Percentiles rank a stretch among this genome's conserved stretches.
These are phyloP conservation scores for Hormiphora californensis DNA, from an alignment of 37 sponge, comb jelly and placozoan species.

Conservation along the genomic window DNA sequence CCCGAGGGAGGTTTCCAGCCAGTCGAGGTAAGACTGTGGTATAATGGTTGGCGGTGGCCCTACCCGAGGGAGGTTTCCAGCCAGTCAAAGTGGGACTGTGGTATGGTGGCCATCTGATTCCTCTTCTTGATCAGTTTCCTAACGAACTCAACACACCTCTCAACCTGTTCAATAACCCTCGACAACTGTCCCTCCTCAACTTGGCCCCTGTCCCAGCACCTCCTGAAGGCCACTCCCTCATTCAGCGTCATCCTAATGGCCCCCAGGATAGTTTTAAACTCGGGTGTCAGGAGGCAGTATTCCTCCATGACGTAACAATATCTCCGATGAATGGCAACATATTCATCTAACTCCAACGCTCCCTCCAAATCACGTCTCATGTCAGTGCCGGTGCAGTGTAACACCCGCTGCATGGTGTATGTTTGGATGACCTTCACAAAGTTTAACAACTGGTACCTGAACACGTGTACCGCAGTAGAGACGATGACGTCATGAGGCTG, in stretches of 20 bases:
- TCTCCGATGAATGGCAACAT: constrained; percentile 14
- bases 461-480: neutral
- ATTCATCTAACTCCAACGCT: constrained; percentile 11
- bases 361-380: constrained; percentile 26
- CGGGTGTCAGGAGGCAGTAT: constrained; percentile 25
- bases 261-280: neutral
- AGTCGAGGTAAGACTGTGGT: constrained; percentile 20
- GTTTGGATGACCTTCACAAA: constrained; percentile 45
- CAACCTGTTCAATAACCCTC: neutral
- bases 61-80: constrained; percentile 19
- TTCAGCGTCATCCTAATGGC: neutral
- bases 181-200: neutral
- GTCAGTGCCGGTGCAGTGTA: constrained; percentile 30
- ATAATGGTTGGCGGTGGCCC: too few species aligned
- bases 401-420: constrained; percentile 50
- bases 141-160: constrained; percentile 21
- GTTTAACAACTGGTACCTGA: constrained; percentile 43
- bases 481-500: too few species aligned
- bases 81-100: constrained; percentile 45
- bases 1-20: constrained; percentile 32
- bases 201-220: neutral
- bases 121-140: constrained; percentile 39
- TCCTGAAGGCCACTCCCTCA: neutral
- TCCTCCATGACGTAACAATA: constrained; percentile 48
- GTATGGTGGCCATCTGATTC: constrained; percentile 20